Base-by-base conservation (phyloP, 2,113 vertebrate species). In the Phaetusa simplex region DNA sequence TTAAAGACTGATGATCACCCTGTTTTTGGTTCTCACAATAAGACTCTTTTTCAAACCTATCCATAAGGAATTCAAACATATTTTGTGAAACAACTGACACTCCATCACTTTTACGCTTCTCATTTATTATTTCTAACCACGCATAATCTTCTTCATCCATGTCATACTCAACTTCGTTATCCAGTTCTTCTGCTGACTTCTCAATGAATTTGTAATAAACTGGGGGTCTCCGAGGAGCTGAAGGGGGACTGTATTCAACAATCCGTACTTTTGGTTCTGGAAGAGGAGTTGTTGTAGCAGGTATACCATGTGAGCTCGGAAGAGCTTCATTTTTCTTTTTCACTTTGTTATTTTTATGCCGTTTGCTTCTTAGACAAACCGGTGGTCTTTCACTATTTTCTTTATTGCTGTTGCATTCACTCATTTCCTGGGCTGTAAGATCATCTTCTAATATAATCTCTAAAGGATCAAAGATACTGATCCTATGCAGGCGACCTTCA, bases 131-230 rank as follows among this genome's bases (percentile, higher is more conserved):
- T 94, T 99, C 99, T 94, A 99, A 97, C 99, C 99, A 99, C 0
- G 99, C 99, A 3, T 99, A 99, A 95, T 99, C 99, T 94, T 99
- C 99, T 95, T 99, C 99, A 10, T 99, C 99, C 99, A 99, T 99
- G 97, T 99, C 99, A 12, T 99, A 99, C 74, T 99, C 99, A 3
- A 99, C 99, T 95, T 99, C 99, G 1, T 99, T 98, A 59, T 99
- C 99, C 42, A 99, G 98, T 97, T 99, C 99, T 98, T 99, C 99
- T 2, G 99, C 98, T 0, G 99, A 99, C 96, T 99, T 99, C 94
- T 99, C 99, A 27, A 98, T 95, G 69, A 98, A 99, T 92, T 98
- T 99, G 95, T 99, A 99, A 97, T 99, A 99, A 38, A 97, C 58
- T 0, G 98, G 97, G 16, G 99, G 98, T 64, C 99, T 98, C 79